These are phyloP conservation scores for Arvicanthis niloticus DNA, from an alignment of 2,113 vertebrate species.

Conservation along the genomic window DNA sequence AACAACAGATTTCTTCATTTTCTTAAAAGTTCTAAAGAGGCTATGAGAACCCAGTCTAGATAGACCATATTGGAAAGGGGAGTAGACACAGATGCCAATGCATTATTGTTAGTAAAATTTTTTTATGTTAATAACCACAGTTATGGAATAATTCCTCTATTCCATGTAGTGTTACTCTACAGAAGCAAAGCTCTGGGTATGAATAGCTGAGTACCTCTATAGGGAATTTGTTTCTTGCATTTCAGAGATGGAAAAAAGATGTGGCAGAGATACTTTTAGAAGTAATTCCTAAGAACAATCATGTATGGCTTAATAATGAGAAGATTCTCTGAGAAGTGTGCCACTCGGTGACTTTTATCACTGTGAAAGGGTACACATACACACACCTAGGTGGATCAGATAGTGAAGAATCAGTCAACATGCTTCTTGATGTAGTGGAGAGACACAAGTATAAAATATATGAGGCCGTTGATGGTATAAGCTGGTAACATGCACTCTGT, in stretches of 20 bases:
- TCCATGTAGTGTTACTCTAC: neutral
- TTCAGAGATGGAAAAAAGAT: neutral
- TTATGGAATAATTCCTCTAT: neutral
- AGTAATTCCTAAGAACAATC: neutral
- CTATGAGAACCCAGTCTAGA: neutral
- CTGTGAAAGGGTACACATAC: neutral
- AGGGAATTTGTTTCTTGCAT: neutral
- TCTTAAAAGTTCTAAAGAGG: neutral
- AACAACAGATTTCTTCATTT: neutral
- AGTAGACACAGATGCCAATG: neutral
- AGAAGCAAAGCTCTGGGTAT: neutral
- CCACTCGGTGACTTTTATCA: neutral
- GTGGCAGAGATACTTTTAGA: neutral
- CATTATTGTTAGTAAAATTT: neutral
- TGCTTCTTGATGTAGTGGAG: neutral
- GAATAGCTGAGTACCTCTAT: neutral
- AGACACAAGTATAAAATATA: neutral
- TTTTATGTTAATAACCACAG: neutral
- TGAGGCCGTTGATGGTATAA: neutral
- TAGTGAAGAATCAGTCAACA: neutral
- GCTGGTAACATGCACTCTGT: no score
- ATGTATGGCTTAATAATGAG: neutral
- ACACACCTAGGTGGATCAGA: neutral
- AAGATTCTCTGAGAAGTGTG: neutral
- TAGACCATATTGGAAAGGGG: neutral